A percentile compares a stretch with the other conserved stretches of the same genome.
Conservation (phyloP, 2,113 vertebrate species). For the Zosterops japonicus region DNA sequence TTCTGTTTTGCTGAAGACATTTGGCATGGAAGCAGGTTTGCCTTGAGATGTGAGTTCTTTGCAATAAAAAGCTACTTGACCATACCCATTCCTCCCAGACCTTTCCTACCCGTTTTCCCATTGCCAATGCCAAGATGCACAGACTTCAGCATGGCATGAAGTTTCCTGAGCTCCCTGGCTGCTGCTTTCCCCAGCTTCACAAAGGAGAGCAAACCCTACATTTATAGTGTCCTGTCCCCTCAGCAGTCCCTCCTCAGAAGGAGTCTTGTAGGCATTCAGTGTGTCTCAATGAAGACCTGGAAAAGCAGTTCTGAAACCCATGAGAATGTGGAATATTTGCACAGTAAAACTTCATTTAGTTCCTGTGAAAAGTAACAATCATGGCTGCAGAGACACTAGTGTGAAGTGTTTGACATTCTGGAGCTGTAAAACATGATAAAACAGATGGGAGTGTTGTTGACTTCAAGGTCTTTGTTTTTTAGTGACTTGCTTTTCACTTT, state of each 20-base stretch:
- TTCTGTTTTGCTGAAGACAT: not conserved
- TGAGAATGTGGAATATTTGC: not conserved
- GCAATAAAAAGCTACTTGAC: not conserved
- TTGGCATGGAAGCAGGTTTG: not conserved
- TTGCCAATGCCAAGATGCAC: accelerated
- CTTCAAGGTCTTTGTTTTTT: constrained; percentile 1
- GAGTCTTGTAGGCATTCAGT: not conserved
- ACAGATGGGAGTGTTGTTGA: not conserved
- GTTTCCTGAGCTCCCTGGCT: not conserved
- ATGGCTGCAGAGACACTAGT: not conserved
- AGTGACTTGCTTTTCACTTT: not conserved
- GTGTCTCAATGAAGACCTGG: not conserved
- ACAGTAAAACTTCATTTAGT: not conserved
- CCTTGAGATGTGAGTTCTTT: not conserved
- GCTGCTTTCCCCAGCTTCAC: not conserved
- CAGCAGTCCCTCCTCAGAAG: not conserved
- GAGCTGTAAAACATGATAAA: not conserved
- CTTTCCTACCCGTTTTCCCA: not conserved
- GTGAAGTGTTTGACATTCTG: not conserved
- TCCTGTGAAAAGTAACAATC: not conserved
- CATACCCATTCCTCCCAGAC: not conserved
- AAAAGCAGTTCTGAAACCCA: not conserved
- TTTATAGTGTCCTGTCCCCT: not conserved
- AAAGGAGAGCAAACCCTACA: not conserved
- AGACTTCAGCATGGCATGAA: not conserved